phyloP scores from a whole-genome alignment of 2,797 vertebrate genomes.

The Ibycter americanus region DNA sequence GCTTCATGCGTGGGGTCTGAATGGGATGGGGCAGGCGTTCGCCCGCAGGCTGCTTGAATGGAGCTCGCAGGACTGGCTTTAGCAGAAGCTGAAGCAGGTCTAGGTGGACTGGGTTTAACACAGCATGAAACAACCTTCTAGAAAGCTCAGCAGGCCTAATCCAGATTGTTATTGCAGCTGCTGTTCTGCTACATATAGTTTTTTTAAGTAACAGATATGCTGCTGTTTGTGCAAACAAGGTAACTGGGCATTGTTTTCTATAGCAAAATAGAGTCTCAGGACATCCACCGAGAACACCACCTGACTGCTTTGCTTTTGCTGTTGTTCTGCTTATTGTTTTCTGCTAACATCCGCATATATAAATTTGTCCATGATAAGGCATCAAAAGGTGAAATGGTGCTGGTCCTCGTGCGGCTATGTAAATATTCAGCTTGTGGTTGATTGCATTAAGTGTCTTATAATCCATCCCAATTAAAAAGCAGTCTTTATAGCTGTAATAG shows the following conservation, averaged over 20 bases:
- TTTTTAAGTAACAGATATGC: not conserved
- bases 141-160: not conserved
- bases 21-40: not conserved
- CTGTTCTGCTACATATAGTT: rapidly evolving
- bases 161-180: not conserved
- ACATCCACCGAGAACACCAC: not conserved
- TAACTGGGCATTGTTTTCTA: not conserved
- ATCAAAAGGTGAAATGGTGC: not conserved
- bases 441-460: not conserved
- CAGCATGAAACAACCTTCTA: not conserved
- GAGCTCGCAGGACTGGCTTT: not conserved
- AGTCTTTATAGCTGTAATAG: conserved; percentile 43
- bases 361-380: not conserved
- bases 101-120: not conserved
- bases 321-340: not conserved
- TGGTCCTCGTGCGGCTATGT: not conserved
- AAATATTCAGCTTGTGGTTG: conserved; percentile 25
- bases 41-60: not conserved
- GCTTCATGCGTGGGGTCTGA: not conserved
- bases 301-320: not conserved
- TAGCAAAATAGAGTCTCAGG: not conserved
- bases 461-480: conserved; percentile 51
- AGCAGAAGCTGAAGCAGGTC: not conserved
- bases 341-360: rapidly evolving
- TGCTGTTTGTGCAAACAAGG: not conserved